Conservation (phyloP, 2,888 invertebrate species). For the Ochropleura plecta region DNA sequence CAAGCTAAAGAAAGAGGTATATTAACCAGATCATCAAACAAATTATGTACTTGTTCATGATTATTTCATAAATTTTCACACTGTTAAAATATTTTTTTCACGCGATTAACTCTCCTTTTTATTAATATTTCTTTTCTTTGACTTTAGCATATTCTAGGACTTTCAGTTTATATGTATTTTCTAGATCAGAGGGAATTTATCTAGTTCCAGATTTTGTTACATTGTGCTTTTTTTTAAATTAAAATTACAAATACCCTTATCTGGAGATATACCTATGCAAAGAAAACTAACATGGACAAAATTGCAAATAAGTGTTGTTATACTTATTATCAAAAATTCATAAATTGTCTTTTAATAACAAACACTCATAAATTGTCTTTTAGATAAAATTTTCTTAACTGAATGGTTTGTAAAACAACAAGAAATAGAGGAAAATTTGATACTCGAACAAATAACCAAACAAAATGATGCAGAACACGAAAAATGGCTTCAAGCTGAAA, state of each 20-base stretch:
- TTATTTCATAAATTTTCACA: not conserved
- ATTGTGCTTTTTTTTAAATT: not conserved
- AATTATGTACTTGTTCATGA: not conserved
- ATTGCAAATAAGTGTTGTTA: not conserved
- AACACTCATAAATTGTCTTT: not conserved
- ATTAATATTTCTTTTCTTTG: not conserved
- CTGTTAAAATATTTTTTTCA: too few species aligned
- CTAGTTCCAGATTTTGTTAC: not conserved
- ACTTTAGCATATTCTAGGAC: not conserved
- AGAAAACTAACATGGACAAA: not conserved
- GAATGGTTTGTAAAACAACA: constrained; percentile 73
- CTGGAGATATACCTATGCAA: not conserved
- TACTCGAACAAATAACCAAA: constrained; percentile 89
- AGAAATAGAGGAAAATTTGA: constrained; percentile 87
- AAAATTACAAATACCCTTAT: not conserved
- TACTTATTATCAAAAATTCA: too few species aligned
- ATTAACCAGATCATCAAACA: not conserved
- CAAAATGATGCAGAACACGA: constrained; percentile 90
- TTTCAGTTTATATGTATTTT: not conserved
- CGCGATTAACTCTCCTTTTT: not conserved
- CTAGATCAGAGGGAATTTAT: not conserved
- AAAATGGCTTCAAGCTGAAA: constrained; percentile 93
- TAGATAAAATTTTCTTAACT: constrained; percentile 50
- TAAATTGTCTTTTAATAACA: constrained; percentile 8
- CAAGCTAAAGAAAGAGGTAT: constrained; percentile 90